Evolutionary conservation across 2,113 vertebrate species (phyloP).

Genomic region (Balaeniceps rex): DNA sequence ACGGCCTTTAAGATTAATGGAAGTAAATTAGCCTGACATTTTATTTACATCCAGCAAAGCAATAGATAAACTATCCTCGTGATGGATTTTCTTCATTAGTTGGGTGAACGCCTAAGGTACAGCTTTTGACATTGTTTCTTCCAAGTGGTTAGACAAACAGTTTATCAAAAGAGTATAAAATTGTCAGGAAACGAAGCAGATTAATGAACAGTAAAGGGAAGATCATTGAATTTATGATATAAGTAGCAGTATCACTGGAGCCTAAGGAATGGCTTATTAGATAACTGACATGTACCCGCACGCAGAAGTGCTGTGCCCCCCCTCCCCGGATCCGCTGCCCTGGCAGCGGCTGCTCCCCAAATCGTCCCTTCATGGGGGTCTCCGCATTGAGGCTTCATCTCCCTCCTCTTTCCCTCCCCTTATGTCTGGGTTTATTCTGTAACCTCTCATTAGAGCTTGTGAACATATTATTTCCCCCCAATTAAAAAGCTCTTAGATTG

Average conservation of each 20-base stretch:
- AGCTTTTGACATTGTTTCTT: conserved; percentile 35
- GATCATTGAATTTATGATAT: conserved; percentile 24
- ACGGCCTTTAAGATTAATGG: conserved; percentile 40
- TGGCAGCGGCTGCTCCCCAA: not conserved
- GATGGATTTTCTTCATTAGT: conserved; percentile 68
- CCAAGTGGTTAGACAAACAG: conserved; percentile 22
- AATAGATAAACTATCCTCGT: conserved; percentile 28
- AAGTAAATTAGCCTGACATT: conserved; percentile 53
- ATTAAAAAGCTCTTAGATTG: not conserved
- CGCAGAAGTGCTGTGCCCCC: not conserved
- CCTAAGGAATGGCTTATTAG: not conserved
- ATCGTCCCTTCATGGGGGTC: not conserved
- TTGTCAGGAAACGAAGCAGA: conserved; percentile 42
- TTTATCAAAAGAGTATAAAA: conserved; percentile 56
- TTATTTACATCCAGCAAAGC: conserved; percentile 55
- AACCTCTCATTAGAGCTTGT: not conserved
- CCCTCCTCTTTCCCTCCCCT: not conserved
- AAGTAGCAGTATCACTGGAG: not conserved
- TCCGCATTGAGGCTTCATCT: not conserved
- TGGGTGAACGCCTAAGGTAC: not conserved
- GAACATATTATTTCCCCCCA: not conserved
- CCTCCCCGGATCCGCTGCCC: rapidly evolving
- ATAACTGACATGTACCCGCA: not conserved
- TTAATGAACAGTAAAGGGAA: conserved; percentile 38
- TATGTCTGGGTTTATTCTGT: not conserved